These are phyloP conservation scores for Galerucella pusilla DNA, from an alignment of 2,888 invertebrate species.

Conservation along the genomic window DNA sequence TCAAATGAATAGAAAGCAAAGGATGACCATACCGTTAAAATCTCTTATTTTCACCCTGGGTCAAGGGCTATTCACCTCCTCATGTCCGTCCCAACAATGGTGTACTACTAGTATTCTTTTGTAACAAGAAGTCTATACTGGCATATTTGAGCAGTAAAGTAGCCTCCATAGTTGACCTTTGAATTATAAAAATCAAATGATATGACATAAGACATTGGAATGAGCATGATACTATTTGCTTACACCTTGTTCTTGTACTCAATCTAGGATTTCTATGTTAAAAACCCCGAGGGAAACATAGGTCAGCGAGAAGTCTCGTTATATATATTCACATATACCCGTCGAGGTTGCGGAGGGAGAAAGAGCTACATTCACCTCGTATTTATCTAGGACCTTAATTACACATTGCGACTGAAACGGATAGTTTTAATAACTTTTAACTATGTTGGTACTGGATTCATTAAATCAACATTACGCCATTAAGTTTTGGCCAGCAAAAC, in stretches of 20 bases:
- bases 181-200: no score
- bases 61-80: no score
- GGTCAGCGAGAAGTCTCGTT: constrained; percentile 12
- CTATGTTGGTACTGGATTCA: constrained; percentile 45
- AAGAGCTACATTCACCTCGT: constrained; percentile 47
- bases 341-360: constrained; percentile 3
- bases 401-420: constrained; percentile 51
- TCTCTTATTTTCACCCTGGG: no score
- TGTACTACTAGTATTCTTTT: no score
- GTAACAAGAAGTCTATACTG: no score
- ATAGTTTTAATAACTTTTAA: constrained; percentile 51
- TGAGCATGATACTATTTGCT: background rate
- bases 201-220: background rate
- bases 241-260: background rate
- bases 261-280: background rate
- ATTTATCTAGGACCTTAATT: constrained; percentile 56
- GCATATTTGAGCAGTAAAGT: no score
- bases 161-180: no score
- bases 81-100: no score
- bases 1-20: no score
- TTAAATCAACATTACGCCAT: constrained; percentile 48
- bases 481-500: constrained; percentile 29
- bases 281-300: constrained; percentile 1
- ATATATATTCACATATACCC: constrained; percentile 13
- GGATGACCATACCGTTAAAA: no score